Base-by-base conservation (phyloP, 2,113 vertebrate species). In the Phoenicopterus ruber region DNA sequence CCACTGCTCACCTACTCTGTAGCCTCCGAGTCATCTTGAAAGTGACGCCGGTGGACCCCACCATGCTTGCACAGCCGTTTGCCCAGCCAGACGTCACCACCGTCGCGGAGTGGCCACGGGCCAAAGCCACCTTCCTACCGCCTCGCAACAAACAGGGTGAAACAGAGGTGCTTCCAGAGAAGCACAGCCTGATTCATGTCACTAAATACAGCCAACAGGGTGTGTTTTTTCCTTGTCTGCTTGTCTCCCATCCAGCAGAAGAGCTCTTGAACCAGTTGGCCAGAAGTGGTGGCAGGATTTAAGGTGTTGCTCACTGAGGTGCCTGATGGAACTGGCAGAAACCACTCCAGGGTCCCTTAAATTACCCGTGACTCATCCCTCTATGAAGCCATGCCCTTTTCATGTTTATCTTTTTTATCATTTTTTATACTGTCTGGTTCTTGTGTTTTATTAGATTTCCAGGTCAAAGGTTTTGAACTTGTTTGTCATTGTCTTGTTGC, bases 361-460 rank as follows among this genome's bases (percentile, higher is more conserved):
- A 76, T 85, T 72, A 70, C 36, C 17, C 4, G 10, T 70, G 74
- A 95, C 65, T 94, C 73, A 90, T 73, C 13, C 11, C 7, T 77
- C n/a, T 55, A 13, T 46, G 66, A 80, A 76, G 20, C 31, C 54
- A 70, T 65, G 50, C 14, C 44, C 46, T 8, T 62, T 72, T 58
- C 22, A 12, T 91, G 81, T 80, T 95, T 91, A 89, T 32, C 31
- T 87, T 82, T 88, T 88, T 91, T 38, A 82, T 58, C 0, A 2
- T 44, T 65, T 72, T 76, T 57, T 65, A 63, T 69, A 76, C 25
- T 82, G 61, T 79, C 78, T 89, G 3, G 32, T 61, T 49, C 36
- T 66, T 87, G 20, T 79, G 34, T 82, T 96, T 93, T 77, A 84
- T 94, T 79, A 95, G 82, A 52, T 69, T 89, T 80, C 78, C n/a